Conservation (phyloP, 2,113 vertebrate genomes). For the Ptilonorhynchus violaceus region DNA sequence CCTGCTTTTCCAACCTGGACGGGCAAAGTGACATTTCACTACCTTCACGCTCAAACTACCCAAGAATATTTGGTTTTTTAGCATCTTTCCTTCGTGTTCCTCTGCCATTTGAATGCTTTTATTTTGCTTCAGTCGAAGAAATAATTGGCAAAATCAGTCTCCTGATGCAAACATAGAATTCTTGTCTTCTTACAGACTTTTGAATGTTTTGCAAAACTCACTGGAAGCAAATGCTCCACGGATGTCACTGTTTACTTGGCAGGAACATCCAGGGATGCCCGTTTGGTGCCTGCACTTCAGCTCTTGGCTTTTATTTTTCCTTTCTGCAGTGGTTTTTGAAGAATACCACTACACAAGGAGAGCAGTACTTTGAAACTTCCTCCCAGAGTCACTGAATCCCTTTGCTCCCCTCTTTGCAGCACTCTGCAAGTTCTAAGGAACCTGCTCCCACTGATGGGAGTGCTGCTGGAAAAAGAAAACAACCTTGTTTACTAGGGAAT, state of each 20-base stretch:
- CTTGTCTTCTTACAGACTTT: neutral
- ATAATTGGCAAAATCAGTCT: neutral
- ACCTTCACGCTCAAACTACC: neutral
- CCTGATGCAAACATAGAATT: neutral
- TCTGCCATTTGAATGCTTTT: neutral
- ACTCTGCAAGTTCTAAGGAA: neutral
- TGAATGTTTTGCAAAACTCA: neutral
- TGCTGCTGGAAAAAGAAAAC: neutral
- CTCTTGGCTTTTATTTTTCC: neutral
- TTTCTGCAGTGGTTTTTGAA: neutral
- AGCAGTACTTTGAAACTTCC: neutral
- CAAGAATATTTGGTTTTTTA: neutral
- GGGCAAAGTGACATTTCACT: neutral
- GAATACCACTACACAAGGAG: neutral
- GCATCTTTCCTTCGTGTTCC: neutral
- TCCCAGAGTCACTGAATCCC: neutral
- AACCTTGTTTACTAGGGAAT: neutral
- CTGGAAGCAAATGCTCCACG: neutral
- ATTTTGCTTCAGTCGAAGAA: neutral
- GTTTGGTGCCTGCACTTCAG: neutral
- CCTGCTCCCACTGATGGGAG: neutral
- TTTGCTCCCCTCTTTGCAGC: neutral
- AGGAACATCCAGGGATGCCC: neutral
- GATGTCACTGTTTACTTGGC: neutral
- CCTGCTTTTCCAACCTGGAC: neutral